A percentile compares a stretch with the other conserved stretches of the same genome.
These are phyloP conservation scores for Ornithorhynchus anatinus DNA, from an alignment of 2,113 vertebrate species.

Conservation along the genomic window DNA sequence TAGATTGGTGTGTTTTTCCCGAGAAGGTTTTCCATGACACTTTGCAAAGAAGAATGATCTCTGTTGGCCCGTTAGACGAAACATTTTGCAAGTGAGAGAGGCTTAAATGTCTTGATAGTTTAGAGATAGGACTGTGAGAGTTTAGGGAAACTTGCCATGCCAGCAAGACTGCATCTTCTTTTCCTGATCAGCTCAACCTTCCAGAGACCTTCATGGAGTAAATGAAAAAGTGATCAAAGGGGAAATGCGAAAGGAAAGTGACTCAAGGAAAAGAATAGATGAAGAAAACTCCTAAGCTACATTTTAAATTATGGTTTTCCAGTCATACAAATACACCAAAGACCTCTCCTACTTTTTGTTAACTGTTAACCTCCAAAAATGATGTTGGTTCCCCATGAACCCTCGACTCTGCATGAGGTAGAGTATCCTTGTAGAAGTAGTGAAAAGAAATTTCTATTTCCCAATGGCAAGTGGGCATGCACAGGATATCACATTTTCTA, in stretches of 20 bases:
- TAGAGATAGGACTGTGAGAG: not conserved
- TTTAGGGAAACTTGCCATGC: not conserved
- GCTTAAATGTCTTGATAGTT: not conserved
- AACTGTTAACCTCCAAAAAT: too few species aligned
- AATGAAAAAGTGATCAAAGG: conserved; percentile 36
- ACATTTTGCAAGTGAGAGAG: not conserved
- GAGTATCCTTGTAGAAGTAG: too few species aligned
- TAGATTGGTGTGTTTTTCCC: not conserved
- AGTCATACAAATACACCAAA: too few species aligned
- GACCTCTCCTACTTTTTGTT: too few species aligned
- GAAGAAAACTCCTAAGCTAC: conserved; percentile 31
- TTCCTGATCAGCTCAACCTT: conserved; percentile 1
- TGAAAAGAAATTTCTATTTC: too few species aligned
- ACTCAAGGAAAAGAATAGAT: conserved; percentile 11
- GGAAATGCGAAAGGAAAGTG: conserved; percentile 47
- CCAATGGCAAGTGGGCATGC: too few species aligned
- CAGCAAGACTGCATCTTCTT: not conserved
- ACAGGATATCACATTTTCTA: too few species aligned
- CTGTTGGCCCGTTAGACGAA: not conserved
- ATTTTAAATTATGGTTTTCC: not conserved
- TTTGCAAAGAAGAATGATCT: not conserved
- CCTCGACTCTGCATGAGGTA: too few species aligned
- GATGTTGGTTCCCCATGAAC: too few species aligned
- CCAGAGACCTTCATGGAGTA: conserved; percentile 42
- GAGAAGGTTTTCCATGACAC: not conserved